Percentiles rank a stretch among this genome's conserved stretches.
phyloP scores from a whole-genome alignment of 2,113 vertebrate species.

The cat (Felis catus) region DNA sequence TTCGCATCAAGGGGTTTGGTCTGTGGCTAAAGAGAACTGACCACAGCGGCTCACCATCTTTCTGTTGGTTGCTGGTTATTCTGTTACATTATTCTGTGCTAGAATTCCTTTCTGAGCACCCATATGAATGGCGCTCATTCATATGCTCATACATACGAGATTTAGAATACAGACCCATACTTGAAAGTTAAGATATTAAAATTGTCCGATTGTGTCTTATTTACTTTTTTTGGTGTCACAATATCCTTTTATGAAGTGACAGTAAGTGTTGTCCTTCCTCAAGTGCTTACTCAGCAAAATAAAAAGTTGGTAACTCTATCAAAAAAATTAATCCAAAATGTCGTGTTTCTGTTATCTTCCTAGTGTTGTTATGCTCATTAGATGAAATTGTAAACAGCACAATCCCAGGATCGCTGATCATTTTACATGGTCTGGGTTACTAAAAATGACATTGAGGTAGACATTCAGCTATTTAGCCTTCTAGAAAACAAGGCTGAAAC shows the following conservation, averaged over 20 bases:
- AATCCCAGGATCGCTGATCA: background rate
- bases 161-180: background rate
- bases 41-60: background rate
- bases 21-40: background rate
- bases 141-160: background rate
- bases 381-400: background rate
- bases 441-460: background rate
- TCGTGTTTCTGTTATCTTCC: background rate
- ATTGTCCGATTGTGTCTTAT: background rate
- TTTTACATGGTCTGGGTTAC: background rate
- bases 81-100: background rate
- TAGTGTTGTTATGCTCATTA: background rate
- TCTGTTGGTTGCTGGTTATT: background rate
- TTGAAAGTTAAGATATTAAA: conserved; percentile 8
- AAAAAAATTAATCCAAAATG: background rate
- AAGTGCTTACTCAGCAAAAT: background rate
- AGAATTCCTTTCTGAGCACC: background rate
- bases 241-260: background rate
- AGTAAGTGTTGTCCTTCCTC: background rate
- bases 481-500: background rate
- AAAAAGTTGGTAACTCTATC: background rate
- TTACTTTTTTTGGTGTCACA: background rate
- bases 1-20: background rate
- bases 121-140: background rate
- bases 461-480: background rate